A percentile compares a stretch with the other conserved stretches of the same genome.
Evolutionary conservation across 2,113 vertebrate genomes (phyloP).

Genomic region (Tetrax tetrax): DNA sequence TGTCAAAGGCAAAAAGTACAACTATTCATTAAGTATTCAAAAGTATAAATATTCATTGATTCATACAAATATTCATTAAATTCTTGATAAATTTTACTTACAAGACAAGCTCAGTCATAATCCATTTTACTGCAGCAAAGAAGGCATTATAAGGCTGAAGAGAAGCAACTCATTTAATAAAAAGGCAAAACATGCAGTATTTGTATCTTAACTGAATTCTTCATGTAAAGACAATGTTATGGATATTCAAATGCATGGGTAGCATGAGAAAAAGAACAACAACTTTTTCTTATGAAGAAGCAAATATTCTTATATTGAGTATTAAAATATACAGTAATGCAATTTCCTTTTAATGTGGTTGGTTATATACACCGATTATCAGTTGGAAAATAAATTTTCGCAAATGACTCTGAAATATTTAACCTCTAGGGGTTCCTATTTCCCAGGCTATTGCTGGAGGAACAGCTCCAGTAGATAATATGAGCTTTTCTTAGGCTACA

Average conservation of each 20-base stretch:
- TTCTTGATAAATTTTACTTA: slow-evolving; percentile 80
- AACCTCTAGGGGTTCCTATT: slow-evolving; percentile 76
- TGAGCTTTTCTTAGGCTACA: slow-evolving; percentile 48
- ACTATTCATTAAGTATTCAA: not conserved
- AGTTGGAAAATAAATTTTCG: slow-evolving; percentile 46
- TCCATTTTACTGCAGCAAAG: slow-evolving; percentile 92
- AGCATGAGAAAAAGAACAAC: slow-evolving; percentile 7
- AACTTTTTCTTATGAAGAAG: not conserved
- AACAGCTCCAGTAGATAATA: not conserved
- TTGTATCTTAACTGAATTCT: slow-evolving; percentile 49
- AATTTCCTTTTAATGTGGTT: slow-evolving; percentile 52
- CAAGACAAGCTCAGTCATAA: slow-evolving; percentile 95
- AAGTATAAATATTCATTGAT: not conserved
- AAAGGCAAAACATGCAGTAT: slow-evolving; percentile 37
- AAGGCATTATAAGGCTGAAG: slow-evolving; percentile 93
- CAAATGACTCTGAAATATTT: slow-evolving; percentile 63
- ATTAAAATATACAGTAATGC: slow-evolving; percentile 17
- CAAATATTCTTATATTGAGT: slow-evolving; percentile 33
- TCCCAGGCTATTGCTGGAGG: slow-evolving; percentile 55
- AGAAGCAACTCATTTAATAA: slow-evolving; percentile 69
- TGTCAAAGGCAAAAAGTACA: not conserved
- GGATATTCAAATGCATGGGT: slow-evolving; percentile 31
- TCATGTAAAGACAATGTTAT: slow-evolving; percentile 52
- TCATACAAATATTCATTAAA: not conserved
- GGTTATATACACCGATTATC: slow-evolving; percentile 41